phyloP scores from a whole-genome alignment of 1,140 invertebrate species.

The Bilobella aurantiaca region DNA sequence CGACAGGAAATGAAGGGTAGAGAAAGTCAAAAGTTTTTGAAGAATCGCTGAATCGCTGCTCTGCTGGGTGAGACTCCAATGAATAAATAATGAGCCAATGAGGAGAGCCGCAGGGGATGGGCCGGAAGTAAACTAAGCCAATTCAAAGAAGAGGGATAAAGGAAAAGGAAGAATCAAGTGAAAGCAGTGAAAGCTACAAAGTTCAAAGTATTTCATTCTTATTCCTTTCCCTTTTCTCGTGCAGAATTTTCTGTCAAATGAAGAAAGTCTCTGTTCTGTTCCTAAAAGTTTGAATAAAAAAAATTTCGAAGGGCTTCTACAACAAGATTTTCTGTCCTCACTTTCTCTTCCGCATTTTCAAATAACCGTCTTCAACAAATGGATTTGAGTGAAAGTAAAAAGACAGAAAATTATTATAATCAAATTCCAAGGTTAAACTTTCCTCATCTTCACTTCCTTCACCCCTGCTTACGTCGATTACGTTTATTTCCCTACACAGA shows the following conservation, averaged over 20 bases:
- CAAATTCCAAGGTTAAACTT: not conserved
- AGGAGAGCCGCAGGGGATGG: not conserved
- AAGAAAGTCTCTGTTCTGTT: too few species aligned
- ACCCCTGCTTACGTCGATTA: not conserved
- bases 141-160: not conserved
- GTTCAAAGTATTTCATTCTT: too few species aligned
- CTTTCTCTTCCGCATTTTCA: not conserved
- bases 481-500: too few species aligned
- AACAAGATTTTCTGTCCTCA: too few species aligned
- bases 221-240: too few species aligned
- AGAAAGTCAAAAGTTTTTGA: conserved; percentile 1
- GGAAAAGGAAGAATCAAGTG: too few species aligned
- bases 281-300: too few species aligned
- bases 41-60: not conserved
- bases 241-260: too few species aligned
- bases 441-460: not conserved
- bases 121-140: conserved; percentile 4
- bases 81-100: not conserved
- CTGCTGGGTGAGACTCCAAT: too few species aligned
- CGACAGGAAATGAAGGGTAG: not conserved
- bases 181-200: too few species aligned
- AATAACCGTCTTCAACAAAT: not conserved
- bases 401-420: not conserved
- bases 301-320: too few species aligned
- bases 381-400: not conserved